A percentile compares a stretch with the other conserved stretches of the same genome.
These are phyloP conservation scores for Scomber scombrus DNA, from an alignment of 2,113 vertebrate species.

Conservation along the genomic window DNA sequence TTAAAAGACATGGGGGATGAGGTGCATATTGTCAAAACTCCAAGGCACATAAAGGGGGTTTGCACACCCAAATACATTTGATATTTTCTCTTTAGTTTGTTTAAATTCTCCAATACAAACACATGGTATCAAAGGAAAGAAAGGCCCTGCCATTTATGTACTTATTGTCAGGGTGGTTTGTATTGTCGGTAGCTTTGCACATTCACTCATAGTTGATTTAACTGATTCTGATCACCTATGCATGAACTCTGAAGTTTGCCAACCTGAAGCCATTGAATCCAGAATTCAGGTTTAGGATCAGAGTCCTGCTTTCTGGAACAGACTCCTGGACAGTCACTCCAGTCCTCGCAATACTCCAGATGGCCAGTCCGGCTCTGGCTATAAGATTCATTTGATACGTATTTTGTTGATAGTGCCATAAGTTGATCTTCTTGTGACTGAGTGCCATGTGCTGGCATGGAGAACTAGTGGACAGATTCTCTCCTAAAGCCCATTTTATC, in stretches of 20 bases:
- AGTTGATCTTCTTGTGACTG: conserved; percentile 59
- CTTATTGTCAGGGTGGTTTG: not conserved
- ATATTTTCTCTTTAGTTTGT: no score
- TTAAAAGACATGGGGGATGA: no score
- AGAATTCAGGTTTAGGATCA: not conserved
- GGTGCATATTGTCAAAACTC: no score
- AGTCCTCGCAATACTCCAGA: conserved; percentile 57
- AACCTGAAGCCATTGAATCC: not conserved
- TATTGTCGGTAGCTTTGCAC: not conserved
- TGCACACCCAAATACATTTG: no score
- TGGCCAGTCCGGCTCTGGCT: conserved; percentile 51
- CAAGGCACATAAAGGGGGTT: no score
- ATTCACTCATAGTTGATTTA: not conserved
- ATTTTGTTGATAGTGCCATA: conserved; percentile 42
- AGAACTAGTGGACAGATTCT: conserved; percentile 59
- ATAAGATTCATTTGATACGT: conserved; percentile 25
- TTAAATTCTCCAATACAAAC: no score
- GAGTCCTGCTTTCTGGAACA: not conserved
- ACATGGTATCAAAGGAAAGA: no score
- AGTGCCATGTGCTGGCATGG: conserved; percentile 62
- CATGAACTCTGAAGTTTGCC: conserved; percentile 1
- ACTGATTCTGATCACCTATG: not conserved
- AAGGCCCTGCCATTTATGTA: not conserved
- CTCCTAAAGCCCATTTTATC: conserved; percentile 64
- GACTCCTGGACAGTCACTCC: not conserved